A percentile compares a stretch with the other conserved stretches of the same genome.
Evolutionary conservation across 64 coral and sea anemone genomes (phyloP).

Genomic region (Porites lutea): DNA sequence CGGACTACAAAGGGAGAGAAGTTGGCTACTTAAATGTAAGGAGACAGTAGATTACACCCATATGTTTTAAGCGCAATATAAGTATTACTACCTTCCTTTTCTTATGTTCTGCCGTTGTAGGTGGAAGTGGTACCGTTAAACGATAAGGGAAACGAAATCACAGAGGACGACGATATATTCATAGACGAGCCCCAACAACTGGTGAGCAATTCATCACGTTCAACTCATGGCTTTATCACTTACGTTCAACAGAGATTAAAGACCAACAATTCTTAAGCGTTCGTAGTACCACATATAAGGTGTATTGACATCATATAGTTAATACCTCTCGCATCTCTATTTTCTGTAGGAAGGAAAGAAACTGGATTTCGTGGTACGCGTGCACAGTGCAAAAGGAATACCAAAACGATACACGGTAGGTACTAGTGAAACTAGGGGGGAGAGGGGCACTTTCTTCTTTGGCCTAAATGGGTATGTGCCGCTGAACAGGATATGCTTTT

Average conservation of each 20-base stretch:
- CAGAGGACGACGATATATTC: slow-evolving; percentile 93
- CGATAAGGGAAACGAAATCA: slow-evolving; percentile 89
- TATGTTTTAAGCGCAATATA: too few relatives aligned
- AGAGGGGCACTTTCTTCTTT: too few relatives aligned
- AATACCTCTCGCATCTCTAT: not conserved
- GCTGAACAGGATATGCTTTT: too few relatives aligned
- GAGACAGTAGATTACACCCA: not conserved
- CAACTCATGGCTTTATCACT: too few relatives aligned
- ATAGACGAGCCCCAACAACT: slow-evolving; percentile 88
- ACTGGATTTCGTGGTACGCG: slow-evolving; percentile 87
- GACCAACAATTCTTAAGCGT: too few relatives aligned
- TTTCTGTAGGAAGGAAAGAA: slow-evolving; percentile 79
- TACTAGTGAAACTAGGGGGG: not conserved
- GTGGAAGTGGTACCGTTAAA: slow-evolving; percentile 95
- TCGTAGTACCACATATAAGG: too few relatives aligned
- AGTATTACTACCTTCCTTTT: not conserved
- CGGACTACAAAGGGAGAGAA: slow-evolving; percentile 91
- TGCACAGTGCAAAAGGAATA: slow-evolving; percentile 84
- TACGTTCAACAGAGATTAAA: too few relatives aligned
- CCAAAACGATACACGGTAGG: slow-evolving; percentile 94
- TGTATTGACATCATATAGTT: not conserved
- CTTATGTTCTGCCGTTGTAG: not conserved
- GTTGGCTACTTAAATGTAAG: slow-evolving; percentile 96
- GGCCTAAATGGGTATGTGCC: too few relatives aligned
- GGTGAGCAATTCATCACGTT: slow-evolving; percentile 16